phyloP scores from a whole-genome alignment of 2,797 vertebrate genomes.

The Rhodeus uyekii region DNA sequence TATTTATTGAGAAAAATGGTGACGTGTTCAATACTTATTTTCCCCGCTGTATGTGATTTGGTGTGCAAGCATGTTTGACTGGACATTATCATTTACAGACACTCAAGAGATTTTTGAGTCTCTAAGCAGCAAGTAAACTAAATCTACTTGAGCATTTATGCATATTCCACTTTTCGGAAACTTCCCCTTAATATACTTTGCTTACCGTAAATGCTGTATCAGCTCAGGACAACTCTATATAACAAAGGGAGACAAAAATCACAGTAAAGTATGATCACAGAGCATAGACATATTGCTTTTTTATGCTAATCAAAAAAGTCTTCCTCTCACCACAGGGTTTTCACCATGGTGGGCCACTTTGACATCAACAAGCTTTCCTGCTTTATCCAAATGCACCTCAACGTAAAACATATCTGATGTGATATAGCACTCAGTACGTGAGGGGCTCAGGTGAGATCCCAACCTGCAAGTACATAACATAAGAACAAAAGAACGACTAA shows the following conservation, averaged over 20 bases:
- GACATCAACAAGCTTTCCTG: slow-evolving; percentile 92
- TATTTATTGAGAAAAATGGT: no score
- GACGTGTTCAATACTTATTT: no score
- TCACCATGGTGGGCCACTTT: slow-evolving; percentile 99
- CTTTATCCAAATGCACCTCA: slow-evolving; percentile 91
- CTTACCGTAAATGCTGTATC: slow-evolving; percentile 94
- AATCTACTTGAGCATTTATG: not conserved
- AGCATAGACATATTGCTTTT: not conserved
- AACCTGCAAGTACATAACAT: slow-evolving; percentile 70
- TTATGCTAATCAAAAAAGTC: not conserved
- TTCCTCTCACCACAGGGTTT: slow-evolving; percentile 88
- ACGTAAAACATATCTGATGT: slow-evolving; percentile 99
- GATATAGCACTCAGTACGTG: slow-evolving; percentile 98
- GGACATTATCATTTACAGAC: not conserved
- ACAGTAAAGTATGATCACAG: not conserved
- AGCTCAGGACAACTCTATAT: slow-evolving; percentile 92
- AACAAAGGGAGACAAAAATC: slow-evolving; percentile 9
- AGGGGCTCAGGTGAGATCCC: slow-evolving; percentile 92
- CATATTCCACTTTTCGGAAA: not conserved
- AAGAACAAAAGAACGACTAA: not conserved
- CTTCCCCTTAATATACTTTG: not conserved
- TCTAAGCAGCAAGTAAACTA: not conserved
- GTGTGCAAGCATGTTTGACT: not conserved
- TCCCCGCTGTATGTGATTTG: no score
- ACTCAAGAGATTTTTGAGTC: not conserved